phyloP scores from a whole-genome alignment of 2,888 invertebrate genomes.

The Eilema depressum region DNA sequence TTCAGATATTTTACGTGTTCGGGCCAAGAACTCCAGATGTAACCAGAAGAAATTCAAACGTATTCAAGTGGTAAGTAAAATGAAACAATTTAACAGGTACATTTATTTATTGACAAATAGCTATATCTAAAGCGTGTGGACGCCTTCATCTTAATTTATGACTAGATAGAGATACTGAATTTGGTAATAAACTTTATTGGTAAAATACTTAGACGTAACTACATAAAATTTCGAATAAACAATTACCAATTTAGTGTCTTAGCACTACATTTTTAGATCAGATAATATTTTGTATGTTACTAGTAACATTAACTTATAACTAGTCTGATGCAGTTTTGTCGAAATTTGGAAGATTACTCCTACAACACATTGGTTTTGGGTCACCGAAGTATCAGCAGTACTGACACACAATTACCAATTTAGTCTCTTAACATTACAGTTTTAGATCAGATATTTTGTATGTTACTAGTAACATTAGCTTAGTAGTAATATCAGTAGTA shows the following conservation, averaged over 20 bases:
- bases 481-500: conserved; percentile 19
- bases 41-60: neutral
- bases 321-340: conserved; percentile 29
- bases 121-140: conserved; percentile 51
- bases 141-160: conserved; percentile 52
- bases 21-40: too few relatives aligned
- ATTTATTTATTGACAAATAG: conserved; percentile 63
- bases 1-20: too few relatives aligned
- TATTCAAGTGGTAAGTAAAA: conserved; percentile 31
- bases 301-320: conserved; percentile 33
- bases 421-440: conserved; percentile 36
- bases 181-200: conserved; percentile 41
- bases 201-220: conserved; percentile 26
- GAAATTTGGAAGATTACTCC: conserved; percentile 20
- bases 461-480: conserved; percentile 36
- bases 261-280: conserved; percentile 33
- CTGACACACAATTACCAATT: conserved; percentile 36
- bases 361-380: too few relatives aligned
- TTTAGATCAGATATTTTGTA: conserved; percentile 28
- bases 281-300: conserved; percentile 31
- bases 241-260: conserved; percentile 38
- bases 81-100: conserved; percentile 54
- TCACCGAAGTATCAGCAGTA: too few relatives aligned
- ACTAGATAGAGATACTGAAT: conserved; percentile 61
- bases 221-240: conserved; percentile 33